Conservation (phyloP, 2,113 vertebrate species). For the Vidua chalybeata region DNA sequence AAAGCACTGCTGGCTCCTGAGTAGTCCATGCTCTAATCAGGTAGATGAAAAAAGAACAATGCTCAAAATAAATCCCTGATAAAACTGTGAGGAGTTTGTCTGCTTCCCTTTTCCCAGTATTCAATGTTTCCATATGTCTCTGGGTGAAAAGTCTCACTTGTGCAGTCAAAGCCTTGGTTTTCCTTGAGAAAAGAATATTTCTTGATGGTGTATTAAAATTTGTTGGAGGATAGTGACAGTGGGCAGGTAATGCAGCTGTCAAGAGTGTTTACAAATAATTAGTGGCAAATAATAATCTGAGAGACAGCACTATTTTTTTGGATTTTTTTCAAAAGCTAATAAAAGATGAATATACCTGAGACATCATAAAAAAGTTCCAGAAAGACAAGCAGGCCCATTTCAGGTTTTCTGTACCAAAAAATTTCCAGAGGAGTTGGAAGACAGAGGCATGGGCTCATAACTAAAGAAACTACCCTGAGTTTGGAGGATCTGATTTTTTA, state of each 20-base stretch:
- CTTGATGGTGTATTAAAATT: background rate
- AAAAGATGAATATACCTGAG: background rate
- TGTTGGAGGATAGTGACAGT: background rate
- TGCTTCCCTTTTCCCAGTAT: background rate
- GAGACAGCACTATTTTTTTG: background rate
- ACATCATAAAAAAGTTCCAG: background rate
- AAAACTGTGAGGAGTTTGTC: background rate
- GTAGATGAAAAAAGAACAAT: background rate
- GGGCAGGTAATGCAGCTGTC: background rate
- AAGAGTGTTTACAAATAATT: background rate
- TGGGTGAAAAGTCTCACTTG: background rate
- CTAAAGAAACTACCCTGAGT: background rate
- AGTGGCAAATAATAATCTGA: background rate
- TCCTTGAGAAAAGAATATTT: background rate
- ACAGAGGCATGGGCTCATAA: background rate
- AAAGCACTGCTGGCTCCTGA: background rate
- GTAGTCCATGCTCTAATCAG: background rate
- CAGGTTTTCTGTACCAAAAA: background rate
- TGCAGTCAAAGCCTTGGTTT: background rate
- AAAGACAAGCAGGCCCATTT: background rate
- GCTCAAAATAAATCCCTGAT: background rate
- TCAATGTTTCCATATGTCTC: background rate
- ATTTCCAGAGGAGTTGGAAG: background rate
- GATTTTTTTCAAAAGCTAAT: background rate
- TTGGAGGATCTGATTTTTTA: background rate